These are phyloP conservation scores for Anabacerthia variegaticeps DNA, from an alignment of 2,797 vertebrate species.

Conservation along the genomic window DNA sequence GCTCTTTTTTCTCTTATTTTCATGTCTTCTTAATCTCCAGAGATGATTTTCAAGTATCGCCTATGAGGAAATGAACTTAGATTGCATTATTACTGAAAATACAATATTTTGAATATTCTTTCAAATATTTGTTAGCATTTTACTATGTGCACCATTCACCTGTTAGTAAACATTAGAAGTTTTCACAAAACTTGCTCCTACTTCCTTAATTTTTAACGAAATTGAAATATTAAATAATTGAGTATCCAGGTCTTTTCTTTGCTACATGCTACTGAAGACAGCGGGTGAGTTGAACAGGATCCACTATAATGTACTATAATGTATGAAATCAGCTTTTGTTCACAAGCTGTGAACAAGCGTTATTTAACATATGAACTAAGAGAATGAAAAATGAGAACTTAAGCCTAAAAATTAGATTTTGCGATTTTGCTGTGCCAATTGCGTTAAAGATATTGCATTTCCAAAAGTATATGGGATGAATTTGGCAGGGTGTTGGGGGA, in stretches of 20 bases:
- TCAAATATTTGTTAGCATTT: not conserved
- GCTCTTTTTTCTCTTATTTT: not conserved
- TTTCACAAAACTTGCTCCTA: not conserved
- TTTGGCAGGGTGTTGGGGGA: fast-evolving
- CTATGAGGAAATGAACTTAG: not conserved
- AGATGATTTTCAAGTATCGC: not conserved
- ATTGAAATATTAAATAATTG: not conserved
- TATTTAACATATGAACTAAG: not conserved
- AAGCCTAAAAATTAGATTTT: not conserved
- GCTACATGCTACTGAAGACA: not conserved
- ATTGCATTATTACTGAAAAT: not conserved
- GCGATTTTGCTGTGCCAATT: not conserved
- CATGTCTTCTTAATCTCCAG: not conserved
- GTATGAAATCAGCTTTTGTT: not conserved
- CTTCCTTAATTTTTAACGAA: not conserved
- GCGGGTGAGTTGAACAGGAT: not conserved
- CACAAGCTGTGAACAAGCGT: not conserved
- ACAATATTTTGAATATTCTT: not conserved
- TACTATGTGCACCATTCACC: not conserved
- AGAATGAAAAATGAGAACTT: not conserved
- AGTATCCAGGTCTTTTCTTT: not conserved
- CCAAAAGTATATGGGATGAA: not conserved
- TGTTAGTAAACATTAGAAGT: not conserved
- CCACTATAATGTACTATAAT: fast-evolving
- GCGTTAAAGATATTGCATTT: not conserved